A percentile compares a stretch with the other conserved stretches of the same genome.
phyloP scores from a whole-genome alignment of 1,140 invertebrate genomes.

The Drosophila ironensis region DNA sequence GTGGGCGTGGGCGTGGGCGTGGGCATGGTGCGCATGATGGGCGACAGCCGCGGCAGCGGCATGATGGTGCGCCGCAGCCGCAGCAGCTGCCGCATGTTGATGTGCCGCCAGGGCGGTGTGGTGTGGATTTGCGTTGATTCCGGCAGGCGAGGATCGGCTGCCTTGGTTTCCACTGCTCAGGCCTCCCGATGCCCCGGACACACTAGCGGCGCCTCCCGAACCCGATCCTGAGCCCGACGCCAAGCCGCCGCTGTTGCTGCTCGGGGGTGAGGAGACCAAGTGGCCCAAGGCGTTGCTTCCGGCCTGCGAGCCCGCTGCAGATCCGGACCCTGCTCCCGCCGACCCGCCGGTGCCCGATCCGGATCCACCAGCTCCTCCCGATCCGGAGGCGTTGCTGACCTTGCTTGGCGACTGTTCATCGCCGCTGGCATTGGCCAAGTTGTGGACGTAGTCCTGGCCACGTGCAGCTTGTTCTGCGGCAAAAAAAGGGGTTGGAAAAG shows the following conservation, averaged over 20 bases:
- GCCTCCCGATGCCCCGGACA: conserved; percentile 2
- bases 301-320: conserved; percentile 3
- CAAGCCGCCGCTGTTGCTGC: conserved; percentile 23
- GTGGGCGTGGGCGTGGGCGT: conserved; percentile 49
- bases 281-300: conserved; percentile 39
- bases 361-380: not conserved
- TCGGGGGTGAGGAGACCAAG: conserved; percentile 14
- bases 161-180: conserved; percentile 1
- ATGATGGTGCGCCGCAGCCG: conserved; percentile 69
- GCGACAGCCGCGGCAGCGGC: conserved; percentile 62
- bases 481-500: not conserved
- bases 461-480: conserved; percentile 72
- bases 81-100: conserved; percentile 66
- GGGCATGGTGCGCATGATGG: conserved; percentile 68
- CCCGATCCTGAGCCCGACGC: not conserved
- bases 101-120: conserved; percentile 61
- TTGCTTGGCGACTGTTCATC: conserved; percentile 76
- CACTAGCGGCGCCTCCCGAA: not conserved
- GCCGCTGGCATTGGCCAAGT: conserved; percentile 65
- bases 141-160: conserved; percentile 47
- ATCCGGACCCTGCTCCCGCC: conserved; percentile 1
- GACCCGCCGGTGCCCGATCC: conserved; percentile 7
- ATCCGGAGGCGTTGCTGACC: conserved; percentile 9
- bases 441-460: conserved; percentile 70
- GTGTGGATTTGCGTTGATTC: conserved; percentile 18